Evolutionary conservation across 2,888 invertebrate genomes (phyloP).

Genomic region (Agriotes lineatus): DNA sequence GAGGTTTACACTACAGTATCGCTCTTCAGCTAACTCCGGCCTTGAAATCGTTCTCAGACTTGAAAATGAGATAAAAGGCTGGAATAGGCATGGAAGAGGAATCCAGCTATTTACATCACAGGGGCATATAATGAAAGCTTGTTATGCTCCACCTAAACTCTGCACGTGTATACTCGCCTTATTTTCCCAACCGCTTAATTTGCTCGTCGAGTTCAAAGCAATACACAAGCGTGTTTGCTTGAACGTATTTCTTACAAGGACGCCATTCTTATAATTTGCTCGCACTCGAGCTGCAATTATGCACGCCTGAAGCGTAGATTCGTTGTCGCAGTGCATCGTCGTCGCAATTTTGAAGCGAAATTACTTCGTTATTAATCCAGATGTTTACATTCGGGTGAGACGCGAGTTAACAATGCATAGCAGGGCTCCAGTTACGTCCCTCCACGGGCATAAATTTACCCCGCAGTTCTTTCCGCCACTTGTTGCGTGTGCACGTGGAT

Average conservation of each 20-base stretch:
- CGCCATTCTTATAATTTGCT: constrained; percentile 8
- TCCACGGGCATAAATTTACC: too few relatives aligned
- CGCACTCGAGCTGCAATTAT: neutral
- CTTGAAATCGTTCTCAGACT: too few relatives aligned
- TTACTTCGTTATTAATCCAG: neutral
- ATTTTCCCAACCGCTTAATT: constrained; percentile 19
- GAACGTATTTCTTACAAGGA: neutral
- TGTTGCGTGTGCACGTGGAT: constrained; percentile 5
- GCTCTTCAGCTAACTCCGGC: too few relatives aligned
- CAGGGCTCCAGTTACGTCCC: neutral
- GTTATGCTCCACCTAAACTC: constrained; percentile 1
- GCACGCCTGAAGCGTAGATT: neutral
- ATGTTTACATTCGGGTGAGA: too few relatives aligned
- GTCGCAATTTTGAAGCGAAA: too few relatives aligned
- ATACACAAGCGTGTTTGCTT: constrained; percentile 2
- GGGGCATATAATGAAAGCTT: constrained; percentile 2
- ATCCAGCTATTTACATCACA: constrained; percentile 1
- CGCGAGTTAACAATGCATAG: too few relatives aligned
- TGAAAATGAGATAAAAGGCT: too few relatives aligned
- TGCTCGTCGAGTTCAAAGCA: constrained; percentile 11
- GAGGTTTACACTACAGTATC: too few relatives aligned
- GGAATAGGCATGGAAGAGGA: neutral
- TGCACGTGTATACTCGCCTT: constrained; percentile 8
- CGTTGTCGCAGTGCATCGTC: neutral
- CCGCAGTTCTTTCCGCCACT: constrained; percentile 12